Conservation (phyloP, 2,888 invertebrate genomes). For the Baccha elongata region DNA sequence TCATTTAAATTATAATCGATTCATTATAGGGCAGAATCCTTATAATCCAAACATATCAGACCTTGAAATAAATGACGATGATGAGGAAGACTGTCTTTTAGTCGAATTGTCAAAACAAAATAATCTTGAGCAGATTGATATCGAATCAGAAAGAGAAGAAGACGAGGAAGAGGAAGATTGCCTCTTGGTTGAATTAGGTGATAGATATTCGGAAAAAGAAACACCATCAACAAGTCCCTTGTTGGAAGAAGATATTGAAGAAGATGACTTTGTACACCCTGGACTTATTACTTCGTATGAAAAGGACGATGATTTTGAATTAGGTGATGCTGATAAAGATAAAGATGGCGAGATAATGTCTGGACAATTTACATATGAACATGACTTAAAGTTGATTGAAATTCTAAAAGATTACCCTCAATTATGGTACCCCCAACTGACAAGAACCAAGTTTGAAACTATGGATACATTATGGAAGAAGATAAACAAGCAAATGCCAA, state of each 20-base stretch:
- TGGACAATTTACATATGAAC: conserved; percentile 28
- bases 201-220: conserved; percentile 35
- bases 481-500: conserved; percentile 44
- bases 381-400: conserved; percentile 43
- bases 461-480: conserved; percentile 30
- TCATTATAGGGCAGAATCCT: conserved; percentile 8
- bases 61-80: conserved; percentile 17
- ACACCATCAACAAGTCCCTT: background rate
- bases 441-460: background rate
- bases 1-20: conserved; percentile 19
- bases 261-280: conserved; percentile 45
- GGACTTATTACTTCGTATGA: conserved; percentile 45
- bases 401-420: conserved; percentile 24
- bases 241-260: conserved; percentile 9
- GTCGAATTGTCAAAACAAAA: conserved; percentile 2
- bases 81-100: conserved; percentile 32
- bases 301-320: conserved; percentile 39
- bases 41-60: background rate
- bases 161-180: conserved; percentile 18
- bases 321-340: background rate
- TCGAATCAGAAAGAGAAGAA: conserved; percentile 4
- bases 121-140: background rate
- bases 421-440: conserved; percentile 47
- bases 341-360: background rate
- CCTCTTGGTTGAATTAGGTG: conserved; percentile 47